phyloP scores from a whole-genome alignment of 2,797 vertebrate species.

The Hybognathus amarus region DNA sequence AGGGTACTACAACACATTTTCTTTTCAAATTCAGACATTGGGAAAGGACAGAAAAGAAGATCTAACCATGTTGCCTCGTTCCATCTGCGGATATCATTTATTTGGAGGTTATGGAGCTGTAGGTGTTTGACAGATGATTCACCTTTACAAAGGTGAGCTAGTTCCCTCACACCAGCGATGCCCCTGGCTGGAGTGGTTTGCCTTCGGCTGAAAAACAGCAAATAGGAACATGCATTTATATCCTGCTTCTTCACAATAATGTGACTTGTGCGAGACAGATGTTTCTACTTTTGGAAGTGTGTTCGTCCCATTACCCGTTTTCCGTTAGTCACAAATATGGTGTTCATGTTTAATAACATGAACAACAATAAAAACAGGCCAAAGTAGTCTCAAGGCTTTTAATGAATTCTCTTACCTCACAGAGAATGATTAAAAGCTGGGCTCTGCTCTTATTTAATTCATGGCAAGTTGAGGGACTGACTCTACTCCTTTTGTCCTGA shows the following conservation, averaged over 20 bases:
- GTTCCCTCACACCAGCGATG: constrained; percentile 18
- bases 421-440: constrained; percentile 72
- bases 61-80: neutral
- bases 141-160: constrained; percentile 27
- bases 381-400: constrained; percentile 72
- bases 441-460: constrained; percentile 76
- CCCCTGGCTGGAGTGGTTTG: constrained; percentile 4
- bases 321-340: constrained; percentile 25
- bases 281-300: neutral
- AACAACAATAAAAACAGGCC: constrained; percentile 69
- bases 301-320: neutral
- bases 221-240: constrained; percentile 4
- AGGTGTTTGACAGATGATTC: constrained; percentile 38
- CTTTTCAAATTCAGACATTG: neutral
- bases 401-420: constrained; percentile 69
- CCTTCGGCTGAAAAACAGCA: constrained; percentile 33
- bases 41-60: neutral
- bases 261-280: neutral
- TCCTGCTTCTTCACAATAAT: constrained; percentile 6
- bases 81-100: constrained; percentile 21
- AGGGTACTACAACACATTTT: neutral
- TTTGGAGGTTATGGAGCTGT: constrained; percentile 32
- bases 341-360: constrained; percentile 54
- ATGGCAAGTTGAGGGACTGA: constrained; percentile 65
- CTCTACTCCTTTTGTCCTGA: constrained; percentile 66